A percentile compares a stretch with the other conserved stretches of the same genome.
These are phyloP conservation scores for Apoda limacodes DNA, from an alignment of 2,888 invertebrate genomes.

Conservation along the genomic window DNA sequence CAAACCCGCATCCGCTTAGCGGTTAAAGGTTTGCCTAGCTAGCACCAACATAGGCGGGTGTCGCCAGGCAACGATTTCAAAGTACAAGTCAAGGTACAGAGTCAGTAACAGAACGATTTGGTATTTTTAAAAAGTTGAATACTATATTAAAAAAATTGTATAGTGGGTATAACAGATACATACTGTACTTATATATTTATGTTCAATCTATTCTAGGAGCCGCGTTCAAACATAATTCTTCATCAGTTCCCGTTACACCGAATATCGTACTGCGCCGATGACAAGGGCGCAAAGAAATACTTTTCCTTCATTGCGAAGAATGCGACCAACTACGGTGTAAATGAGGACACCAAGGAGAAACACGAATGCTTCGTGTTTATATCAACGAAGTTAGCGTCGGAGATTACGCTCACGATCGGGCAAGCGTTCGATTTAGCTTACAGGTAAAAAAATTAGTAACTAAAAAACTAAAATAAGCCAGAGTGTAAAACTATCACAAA, in stretches of 20 bases:
- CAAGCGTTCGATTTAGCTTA: slow-evolving; percentile 99
- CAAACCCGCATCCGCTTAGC: too few relatives aligned
- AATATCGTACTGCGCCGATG: slow-evolving; percentile 99
- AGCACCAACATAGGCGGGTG: too few relatives aligned
- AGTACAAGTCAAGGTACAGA: too few relatives aligned
- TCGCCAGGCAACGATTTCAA: too few relatives aligned
- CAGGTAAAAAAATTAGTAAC: too few relatives aligned
- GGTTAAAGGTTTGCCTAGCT: too few relatives aligned
- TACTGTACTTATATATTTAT: slow-evolving; percentile 9
- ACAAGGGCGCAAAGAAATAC: slow-evolving; percentile 97
- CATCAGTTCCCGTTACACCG: slow-evolving; percentile 97
- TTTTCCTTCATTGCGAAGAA: slow-evolving; percentile 94
- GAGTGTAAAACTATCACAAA: too few relatives aligned
- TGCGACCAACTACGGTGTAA: slow-evolving; percentile 34
- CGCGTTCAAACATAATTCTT: slow-evolving; percentile 81
- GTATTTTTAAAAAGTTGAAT: too few relatives aligned
- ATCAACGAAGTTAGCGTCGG: slow-evolving; percentile 96
- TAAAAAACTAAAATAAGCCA: too few relatives aligned
- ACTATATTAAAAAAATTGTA: too few relatives aligned
- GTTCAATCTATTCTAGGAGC: slow-evolving; percentile 64
- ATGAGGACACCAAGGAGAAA: slow-evolving; percentile 71
- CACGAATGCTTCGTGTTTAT: slow-evolving; percentile 98
- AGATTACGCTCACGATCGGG: slow-evolving; percentile 97
- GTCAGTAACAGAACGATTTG: too few relatives aligned
- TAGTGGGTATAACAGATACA: neutral